Evolutionary conservation across 2,797 vertebrate species (phyloP).

Genomic region (Pelodytes ibericus): DNA sequence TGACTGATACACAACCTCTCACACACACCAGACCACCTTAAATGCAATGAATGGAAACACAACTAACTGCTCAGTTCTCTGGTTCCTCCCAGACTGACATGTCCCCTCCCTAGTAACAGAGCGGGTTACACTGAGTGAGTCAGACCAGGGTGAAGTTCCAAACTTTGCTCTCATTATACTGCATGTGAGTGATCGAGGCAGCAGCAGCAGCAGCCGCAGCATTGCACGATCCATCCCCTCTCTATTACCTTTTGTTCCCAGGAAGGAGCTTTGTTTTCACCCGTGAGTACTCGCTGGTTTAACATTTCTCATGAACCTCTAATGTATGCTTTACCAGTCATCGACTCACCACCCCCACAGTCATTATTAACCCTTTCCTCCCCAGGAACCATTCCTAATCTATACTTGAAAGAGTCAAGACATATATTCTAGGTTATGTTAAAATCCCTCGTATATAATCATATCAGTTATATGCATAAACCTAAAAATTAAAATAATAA

Average conservation of each 20-base stretch:
- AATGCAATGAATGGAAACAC: not conserved
- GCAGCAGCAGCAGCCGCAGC: constrained; percentile 14
- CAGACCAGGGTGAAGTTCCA: constrained; percentile 40
- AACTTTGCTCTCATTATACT: constrained; percentile 29
- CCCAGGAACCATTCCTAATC: too few relatives aligned
- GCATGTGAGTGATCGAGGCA: not conserved
- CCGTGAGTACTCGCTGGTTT: constrained; percentile 36
- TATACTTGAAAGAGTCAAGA: too few relatives aligned
- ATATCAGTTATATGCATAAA: too few relatives aligned
- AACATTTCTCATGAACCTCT: not conserved
- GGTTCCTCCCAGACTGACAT: constrained; percentile 14
- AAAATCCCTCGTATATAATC: too few relatives aligned
- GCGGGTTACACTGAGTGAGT: constrained; percentile 27
- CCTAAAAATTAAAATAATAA: too few relatives aligned
- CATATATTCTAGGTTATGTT: too few relatives aligned
- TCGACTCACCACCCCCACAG: too few relatives aligned
- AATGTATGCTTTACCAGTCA: too few relatives aligned
- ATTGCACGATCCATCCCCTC: constrained; percentile 17
- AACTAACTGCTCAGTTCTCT: not conserved
- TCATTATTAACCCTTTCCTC: not conserved
- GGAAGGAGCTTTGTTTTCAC: not conserved
- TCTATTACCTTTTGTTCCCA: constrained; percentile 15
- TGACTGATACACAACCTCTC: not conserved
- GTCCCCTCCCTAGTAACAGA: constrained; percentile 10
- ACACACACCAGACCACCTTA: constrained; percentile 20